Evolutionary conservation across 2,113 vertebrate genomes (phyloP).

Genomic region (Phalacrocorax aristotelis): DNA sequence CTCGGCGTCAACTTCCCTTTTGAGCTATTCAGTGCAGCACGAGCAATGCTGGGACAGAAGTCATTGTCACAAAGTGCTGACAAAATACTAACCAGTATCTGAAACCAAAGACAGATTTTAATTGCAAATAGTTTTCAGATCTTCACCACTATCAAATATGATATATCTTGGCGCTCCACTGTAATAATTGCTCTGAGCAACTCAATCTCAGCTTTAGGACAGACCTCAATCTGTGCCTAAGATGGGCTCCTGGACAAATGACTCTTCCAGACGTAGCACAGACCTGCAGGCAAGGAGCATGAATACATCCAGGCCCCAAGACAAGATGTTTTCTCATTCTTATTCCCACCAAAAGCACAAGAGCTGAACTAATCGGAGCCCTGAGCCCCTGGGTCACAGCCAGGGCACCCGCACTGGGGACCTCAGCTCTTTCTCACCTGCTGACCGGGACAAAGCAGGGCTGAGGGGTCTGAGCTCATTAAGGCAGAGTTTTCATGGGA

Average conservation of each 20-base stretch:
- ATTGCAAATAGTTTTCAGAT: background rate
- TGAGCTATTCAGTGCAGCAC: background rate
- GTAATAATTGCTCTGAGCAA: background rate
- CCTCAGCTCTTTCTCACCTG: constrained; percentile 35
- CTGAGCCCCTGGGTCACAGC: constrained; percentile 15
- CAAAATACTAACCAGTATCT: background rate
- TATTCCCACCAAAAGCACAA: background rate
- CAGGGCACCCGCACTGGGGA: constrained; percentile 17
- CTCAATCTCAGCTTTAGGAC: background rate
- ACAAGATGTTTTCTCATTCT: background rate
- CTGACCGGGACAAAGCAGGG: constrained; percentile 24
- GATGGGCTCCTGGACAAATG: background rate
- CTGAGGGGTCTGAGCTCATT: background rate
- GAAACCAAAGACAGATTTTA: background rate
- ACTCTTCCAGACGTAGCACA: background rate
- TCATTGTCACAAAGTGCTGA: background rate
- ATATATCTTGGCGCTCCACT: background rate
- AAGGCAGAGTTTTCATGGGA: constrained; percentile 10
- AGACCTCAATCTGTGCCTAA: background rate
- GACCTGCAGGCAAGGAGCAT: background rate
- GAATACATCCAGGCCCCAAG: background rate
- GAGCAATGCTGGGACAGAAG: background rate
- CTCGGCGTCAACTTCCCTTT: background rate
- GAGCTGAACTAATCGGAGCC: constrained; percentile 36
- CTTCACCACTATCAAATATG: background rate